Conservation (phyloP, 1,140 invertebrate genomes). For the Asbolus verrucosus region DNA sequence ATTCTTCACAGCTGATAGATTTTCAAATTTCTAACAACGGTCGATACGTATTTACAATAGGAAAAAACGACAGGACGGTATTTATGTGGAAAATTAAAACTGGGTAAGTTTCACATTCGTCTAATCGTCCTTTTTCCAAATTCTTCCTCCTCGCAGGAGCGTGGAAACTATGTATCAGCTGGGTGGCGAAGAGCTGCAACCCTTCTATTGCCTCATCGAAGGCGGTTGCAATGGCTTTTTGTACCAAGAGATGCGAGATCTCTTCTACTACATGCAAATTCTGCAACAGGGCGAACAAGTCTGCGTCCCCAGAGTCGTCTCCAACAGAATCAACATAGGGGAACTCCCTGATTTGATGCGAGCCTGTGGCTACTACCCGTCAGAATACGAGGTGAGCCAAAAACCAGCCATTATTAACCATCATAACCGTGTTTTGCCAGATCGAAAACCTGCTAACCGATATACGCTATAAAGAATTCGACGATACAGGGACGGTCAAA, state of each 20-base stretch:
- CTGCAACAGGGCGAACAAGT: conserved; percentile 76
- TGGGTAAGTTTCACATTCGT: conserved; percentile 64
- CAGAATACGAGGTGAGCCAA: conserved; percentile 75
- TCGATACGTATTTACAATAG: conserved; percentile 71
- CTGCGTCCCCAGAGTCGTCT: conserved; percentile 69
- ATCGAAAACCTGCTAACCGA: conserved; percentile 77
- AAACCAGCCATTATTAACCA: not conserved
- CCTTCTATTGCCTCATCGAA: conserved; percentile 72
- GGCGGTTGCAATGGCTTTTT: conserved; percentile 72
- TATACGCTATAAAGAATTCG: conserved; percentile 72
- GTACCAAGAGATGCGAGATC: conserved; percentile 76
- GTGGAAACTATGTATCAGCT: conserved; percentile 67
- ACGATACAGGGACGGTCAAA: conserved; percentile 67
- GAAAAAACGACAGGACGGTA: conserved; percentile 68
- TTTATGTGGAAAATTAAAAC: conserved; percentile 73
- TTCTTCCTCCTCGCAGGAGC: conserved; percentile 62
- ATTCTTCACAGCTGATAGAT: conserved; percentile 64
- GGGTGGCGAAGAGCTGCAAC: conserved; percentile 69
- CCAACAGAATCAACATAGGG: conserved; percentile 70
- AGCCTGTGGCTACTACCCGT: conserved; percentile 80
- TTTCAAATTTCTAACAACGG: conserved; percentile 63
- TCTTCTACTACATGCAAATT: conserved; percentile 82
- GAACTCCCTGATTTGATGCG: conserved; percentile 79
- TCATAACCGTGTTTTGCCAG: conserved; percentile 63
- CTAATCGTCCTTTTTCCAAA: conserved; percentile 1